Evolutionary conservation across 1,140 invertebrate species (phyloP).

Genomic region (Drosophila jambulina): DNA sequence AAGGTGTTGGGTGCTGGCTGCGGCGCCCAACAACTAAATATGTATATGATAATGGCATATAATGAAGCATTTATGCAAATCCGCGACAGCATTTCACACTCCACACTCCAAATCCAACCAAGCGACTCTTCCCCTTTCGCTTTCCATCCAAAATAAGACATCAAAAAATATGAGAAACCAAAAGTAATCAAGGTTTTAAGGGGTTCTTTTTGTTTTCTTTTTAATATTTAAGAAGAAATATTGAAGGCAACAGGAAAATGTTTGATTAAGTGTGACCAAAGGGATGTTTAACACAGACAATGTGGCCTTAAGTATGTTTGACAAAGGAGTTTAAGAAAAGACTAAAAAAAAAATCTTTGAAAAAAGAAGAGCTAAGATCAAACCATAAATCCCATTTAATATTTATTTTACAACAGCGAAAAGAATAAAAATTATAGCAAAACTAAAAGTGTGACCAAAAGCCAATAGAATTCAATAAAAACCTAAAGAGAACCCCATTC

Average conservation of each 20-base stretch:
- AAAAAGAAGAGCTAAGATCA: too few relatives aligned
- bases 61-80: slow-evolving; percentile 73
- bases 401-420: neutral
- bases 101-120: neutral
- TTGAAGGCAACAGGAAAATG: too few relatives aligned
- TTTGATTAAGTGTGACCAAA: neutral
- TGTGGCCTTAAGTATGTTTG: neutral
- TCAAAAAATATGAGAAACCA: neutral
- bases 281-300: neutral
- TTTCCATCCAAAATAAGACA: slow-evolving; percentile 24
- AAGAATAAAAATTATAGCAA: neutral
- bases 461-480: neutral
- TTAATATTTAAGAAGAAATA: neutral
- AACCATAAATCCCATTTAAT: too few relatives aligned
- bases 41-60: slow-evolving; percentile 68
- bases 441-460: neutral
- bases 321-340: neutral
- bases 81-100: slow-evolving; percentile 38
- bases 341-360: neutral
- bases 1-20: slow-evolving; percentile 47
- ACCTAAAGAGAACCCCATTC: neutral
- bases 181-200: neutral
- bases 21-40: slow-evolving; percentile 27
- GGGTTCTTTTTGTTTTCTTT: neutral
- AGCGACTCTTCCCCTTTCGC: slow-evolving; percentile 4